These are phyloP conservation scores for Brachycybe producta DNA, from an alignment of 2,888 invertebrate species.

Conservation along the genomic window DNA sequence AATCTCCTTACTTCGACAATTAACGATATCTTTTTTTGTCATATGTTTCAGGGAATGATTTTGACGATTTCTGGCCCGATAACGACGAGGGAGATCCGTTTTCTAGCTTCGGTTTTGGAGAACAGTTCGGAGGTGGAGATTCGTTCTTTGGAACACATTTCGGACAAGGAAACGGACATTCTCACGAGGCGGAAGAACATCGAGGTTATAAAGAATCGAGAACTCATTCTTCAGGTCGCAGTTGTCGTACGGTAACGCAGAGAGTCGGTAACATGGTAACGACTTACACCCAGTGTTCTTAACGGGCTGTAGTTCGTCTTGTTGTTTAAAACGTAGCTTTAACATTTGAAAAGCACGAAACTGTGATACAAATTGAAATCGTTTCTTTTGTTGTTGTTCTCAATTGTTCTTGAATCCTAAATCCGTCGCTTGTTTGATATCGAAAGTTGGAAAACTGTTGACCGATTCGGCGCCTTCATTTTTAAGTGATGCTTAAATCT, in stretches of 20 bases:
- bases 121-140: constrained; percentile 29
- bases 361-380: no score
- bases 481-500: no score
- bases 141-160: constrained; percentile 30
- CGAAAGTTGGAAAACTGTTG: no score
- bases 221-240: constrained; percentile 15
- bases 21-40: constrained; percentile 13
- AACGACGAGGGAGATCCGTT: constrained; percentile 30
- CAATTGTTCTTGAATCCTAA: no score
- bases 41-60: background rate
- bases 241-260: constrained; percentile 31
- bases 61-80: constrained; percentile 11
- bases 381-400: no score
- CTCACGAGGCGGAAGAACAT: constrained; percentile 3
- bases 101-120: constrained; percentile 28
- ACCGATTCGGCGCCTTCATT: no score
- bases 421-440: no score
- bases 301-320: no score
- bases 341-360: no score
- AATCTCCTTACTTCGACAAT: constrained; percentile 24
- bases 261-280: constrained; percentile 30
- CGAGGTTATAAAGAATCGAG: constrained; percentile 2
- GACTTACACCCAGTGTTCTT: constrained; percentile 33
- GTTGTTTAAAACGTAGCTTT: no score
- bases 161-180: constrained; percentile 18